Percentiles rank a stretch among this genome's conserved stretches.
Evolutionary conservation across 2,113 vertebrate genomes (phyloP).

Genomic region (Nestor notabilis): DNA sequence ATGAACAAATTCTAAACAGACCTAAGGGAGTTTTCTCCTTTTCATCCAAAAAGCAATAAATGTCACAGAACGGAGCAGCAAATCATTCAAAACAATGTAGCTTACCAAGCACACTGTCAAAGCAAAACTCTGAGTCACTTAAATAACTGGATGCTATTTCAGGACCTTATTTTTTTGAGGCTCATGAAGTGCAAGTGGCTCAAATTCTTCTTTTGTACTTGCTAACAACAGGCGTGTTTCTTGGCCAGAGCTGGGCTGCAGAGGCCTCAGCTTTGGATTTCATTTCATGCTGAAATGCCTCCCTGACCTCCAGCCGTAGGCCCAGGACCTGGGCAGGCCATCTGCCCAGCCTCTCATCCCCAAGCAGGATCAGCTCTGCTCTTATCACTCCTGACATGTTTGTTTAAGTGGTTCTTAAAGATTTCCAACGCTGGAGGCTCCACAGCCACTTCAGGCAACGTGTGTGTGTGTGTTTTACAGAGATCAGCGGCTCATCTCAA

Average conservation of each 20-base stretch:
- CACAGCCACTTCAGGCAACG: conserved; percentile 18
- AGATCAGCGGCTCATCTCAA: conserved; percentile 36
- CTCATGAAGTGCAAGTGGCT: conserved; percentile 45
- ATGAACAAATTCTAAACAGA: conserved; percentile 65
- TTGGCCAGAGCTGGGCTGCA: not conserved
- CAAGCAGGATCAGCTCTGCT: not conserved
- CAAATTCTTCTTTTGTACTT: conserved; percentile 37
- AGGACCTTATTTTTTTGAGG: not conserved
- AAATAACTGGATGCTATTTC: conserved; percentile 62
- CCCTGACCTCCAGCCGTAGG: not conserved
- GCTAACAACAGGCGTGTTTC: conserved; percentile 29
- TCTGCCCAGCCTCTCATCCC: conserved; percentile 29
- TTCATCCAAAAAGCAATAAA: conserved; percentile 67
- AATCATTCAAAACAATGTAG: conserved; percentile 56
- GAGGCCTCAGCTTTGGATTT: not conserved
- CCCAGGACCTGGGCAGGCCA: conserved; percentile 12
- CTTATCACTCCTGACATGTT: conserved; percentile 48
- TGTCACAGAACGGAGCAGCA: conserved; percentile 56
- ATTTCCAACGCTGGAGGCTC: conserved; percentile 35
- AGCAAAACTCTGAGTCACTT: conserved; percentile 53
- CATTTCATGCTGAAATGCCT: conserved; percentile 9
- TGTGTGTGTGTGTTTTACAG: conserved; percentile 9
- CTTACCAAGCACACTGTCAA: conserved; percentile 62
- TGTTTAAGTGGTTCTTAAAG: conserved; percentile 43
- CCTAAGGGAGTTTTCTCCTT: conserved; percentile 61